Conservation (phyloP, 2,113 vertebrate genomes). For the Melanerpes formicivorus region DNA sequence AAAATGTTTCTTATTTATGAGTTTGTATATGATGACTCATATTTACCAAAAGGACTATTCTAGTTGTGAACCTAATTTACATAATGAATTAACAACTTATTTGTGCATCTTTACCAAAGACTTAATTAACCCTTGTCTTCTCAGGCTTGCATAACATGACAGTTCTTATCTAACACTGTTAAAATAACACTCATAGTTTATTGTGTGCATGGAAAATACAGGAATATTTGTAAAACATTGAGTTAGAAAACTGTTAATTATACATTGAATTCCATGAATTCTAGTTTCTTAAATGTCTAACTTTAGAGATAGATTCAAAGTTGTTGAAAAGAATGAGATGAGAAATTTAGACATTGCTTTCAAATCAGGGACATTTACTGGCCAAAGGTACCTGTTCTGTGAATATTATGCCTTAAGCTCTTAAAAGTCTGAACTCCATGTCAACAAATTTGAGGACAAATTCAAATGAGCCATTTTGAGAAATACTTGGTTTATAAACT, state of each 20-base stretch:
- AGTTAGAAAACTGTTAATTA: not conserved
- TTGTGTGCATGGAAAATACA: not conserved
- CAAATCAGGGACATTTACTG: not conserved
- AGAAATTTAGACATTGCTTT: not conserved
- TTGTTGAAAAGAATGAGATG: not conserved
- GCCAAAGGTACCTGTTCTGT: not conserved
- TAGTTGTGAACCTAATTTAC: not conserved
- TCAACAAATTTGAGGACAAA: not conserved
- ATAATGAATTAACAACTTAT: not conserved
- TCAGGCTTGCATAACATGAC: not conserved
- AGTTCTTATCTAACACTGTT: not conserved
- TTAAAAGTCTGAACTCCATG: not conserved
- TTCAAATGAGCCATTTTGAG: accelerated
- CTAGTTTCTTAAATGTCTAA: not conserved
- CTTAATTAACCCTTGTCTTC: not conserved
- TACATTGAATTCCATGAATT: not conserved
- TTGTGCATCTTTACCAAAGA: not conserved
- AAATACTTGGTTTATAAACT: not conserved
- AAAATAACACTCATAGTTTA: not conserved
- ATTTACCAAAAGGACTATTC: not conserved
- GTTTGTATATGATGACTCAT: not conserved
- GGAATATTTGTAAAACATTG: not conserved
- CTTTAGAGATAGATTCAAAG: not conserved
- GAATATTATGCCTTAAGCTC: not conserved
- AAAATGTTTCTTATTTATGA: conserved; percentile 24